Base-by-base conservation (phyloP, 2,113 vertebrate genomes). In the Cynopterus brachyotis region DNA sequence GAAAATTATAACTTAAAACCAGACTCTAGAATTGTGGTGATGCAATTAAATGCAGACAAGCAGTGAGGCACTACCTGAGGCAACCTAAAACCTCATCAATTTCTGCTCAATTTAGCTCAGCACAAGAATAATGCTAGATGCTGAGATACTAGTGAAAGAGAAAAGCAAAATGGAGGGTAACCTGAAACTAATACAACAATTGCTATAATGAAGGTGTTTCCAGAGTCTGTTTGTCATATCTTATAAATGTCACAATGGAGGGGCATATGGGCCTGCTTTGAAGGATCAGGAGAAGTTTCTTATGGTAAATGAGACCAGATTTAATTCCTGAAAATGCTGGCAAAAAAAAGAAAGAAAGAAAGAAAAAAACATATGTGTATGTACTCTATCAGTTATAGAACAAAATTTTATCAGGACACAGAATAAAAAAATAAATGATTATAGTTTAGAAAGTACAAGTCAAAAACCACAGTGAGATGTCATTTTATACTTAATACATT, bases 381-480 rank as follows among this genome's bases (percentile, higher is more conserved):
- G 9, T 1, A 55, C 35, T 67, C 40, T 60, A 72, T 9, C 30
- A 89, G 82, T 6, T 86, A 3, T 28, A 78, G 30, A 81, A 81
- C 32, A 92, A 55, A 72, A 32, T 67, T 62, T 79, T 73, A 66
- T 24, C 28, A 70, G 55, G 45, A 7, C 22, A 89, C 16, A 81
- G 28, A 85, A 69, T 3, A 85, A 84, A 84, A 96, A 95, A 78
- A 19, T 40, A 60, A 83, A 37, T 76, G 37, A 70, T 60, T 84
- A 32, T 37, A 84, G 78, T 59, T 75, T 37, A 91, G 53, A 89
- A 97, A 91, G 80, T 47, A 6, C 9, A 89, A 91, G 88, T 94
- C 9, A 45, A 95, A 95, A 9, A 69, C 35, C 22, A 93, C 13
- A 75, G 15, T 59, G 17, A 80, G 8, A 6, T 70, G 66, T 19